phyloP scores from a whole-genome alignment of 2,888 invertebrate species.

The Lobophora halterata region DNA sequence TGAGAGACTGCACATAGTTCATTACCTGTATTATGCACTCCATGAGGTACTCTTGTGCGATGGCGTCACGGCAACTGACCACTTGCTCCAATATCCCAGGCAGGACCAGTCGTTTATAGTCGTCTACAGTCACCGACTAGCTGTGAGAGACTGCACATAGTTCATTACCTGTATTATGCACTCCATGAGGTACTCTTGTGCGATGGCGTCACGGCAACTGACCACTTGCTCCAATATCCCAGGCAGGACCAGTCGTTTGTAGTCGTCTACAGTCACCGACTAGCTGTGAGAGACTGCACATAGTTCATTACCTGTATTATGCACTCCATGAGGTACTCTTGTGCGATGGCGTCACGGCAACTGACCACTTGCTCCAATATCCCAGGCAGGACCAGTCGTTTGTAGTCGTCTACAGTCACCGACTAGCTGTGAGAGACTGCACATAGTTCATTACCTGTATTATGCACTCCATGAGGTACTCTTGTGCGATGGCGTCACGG shows the following conservation, averaged over 20 bases:
- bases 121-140: too few relatives aligned
- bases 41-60: conserved; percentile 2
- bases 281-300: conserved; percentile 96
- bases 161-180: conserved; percentile 14
- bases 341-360: conserved; percentile 98
- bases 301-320: conserved; percentile 99
- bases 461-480: conserved; percentile 99
- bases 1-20: neutral
- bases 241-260: conserved; percentile 94
- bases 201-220: conserved; percentile 98
- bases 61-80: too few relatives aligned
- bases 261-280: conserved; percentile 96
- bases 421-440: conserved; percentile 96
- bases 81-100: too few relatives aligned
- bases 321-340: conserved; percentile 99
- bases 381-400: conserved; percentile 94
- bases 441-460: conserved; percentile 99
- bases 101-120: too few relatives aligned
- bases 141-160: too few relatives aligned
- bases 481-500: conserved; percentile 98
- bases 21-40: neutral
- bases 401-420: conserved; percentile 95
- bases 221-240: conserved; percentile 99
- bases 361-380: conserved; percentile 99
- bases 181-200: conserved; percentile 83